A percentile compares a stretch with the other conserved stretches of the same genome.
Evolutionary conservation across 2,113 vertebrate species (phyloP).

Genomic region (Nycticebus coucang): DNA sequence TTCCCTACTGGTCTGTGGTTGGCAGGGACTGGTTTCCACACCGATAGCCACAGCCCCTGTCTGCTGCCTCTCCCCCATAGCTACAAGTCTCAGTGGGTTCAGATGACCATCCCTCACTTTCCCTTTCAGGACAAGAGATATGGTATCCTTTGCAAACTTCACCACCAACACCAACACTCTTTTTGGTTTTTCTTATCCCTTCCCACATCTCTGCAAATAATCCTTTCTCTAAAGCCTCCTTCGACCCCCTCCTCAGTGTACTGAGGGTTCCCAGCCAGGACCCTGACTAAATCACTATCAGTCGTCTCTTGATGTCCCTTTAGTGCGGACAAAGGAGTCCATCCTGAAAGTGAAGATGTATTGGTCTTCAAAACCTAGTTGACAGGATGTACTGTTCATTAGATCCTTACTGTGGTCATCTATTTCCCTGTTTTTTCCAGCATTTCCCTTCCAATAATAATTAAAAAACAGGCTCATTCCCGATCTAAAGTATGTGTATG

Average conservation of each 20-base stretch:
- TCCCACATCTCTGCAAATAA: not conserved
- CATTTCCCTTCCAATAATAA: not conserved
- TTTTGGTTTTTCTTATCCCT: slow-evolving; percentile 10
- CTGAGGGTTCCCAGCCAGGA: not conserved
- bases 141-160: not conserved
- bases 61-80: not conserved
- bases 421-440: not conserved
- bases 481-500: not conserved
- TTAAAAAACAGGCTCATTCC: not conserved
- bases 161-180: not conserved
- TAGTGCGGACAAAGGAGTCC: not conserved
- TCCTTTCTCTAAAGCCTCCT: not conserved
- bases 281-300: not conserved
- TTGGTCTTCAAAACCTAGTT: not conserved
- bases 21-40: not conserved
- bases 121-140: not conserved
- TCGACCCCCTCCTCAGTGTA: not conserved
- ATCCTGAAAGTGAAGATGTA: not conserved
- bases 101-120: not conserved
- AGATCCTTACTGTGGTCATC: not conserved
- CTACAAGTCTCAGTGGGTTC: not conserved
- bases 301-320: not conserved
- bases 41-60: not conserved
- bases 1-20: not conserved
- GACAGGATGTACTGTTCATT: not conserved